Evolutionary conservation across 2,888 invertebrate genomes (phyloP).

Genomic region (Hydroisotoma schaefferi): DNA sequence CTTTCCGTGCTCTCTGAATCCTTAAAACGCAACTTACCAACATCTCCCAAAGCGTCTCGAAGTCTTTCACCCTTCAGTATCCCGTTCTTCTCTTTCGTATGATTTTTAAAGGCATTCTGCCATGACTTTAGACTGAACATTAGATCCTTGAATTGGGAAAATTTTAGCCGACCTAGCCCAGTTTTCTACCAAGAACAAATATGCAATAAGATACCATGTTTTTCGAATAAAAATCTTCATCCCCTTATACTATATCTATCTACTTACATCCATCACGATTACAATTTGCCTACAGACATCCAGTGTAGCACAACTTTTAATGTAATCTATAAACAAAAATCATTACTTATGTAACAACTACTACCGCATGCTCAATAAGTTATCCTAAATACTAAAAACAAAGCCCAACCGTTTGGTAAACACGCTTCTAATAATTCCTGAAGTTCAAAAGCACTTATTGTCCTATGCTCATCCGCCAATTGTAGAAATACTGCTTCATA

Average conservation of each 20-base stretch:
- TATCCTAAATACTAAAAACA: slow-evolving; percentile 9
- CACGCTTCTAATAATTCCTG: slow-evolving; percentile 86
- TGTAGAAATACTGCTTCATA: slow-evolving; percentile 88
- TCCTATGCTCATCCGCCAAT: slow-evolving; percentile 82
- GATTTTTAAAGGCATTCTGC: slow-evolving; percentile 85
- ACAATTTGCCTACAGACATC: slow-evolving; percentile 89
- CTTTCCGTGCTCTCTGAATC: background rate
- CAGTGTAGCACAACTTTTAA: slow-evolving; percentile 87
- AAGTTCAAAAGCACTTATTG: slow-evolving; percentile 84
- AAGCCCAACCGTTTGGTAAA: slow-evolving; percentile 68
- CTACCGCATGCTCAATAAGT: no score
- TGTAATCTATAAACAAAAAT: slow-evolving; percentile 64
- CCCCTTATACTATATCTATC: background rate
- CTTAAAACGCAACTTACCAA: slow-evolving; percentile 62
- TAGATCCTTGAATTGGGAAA: slow-evolving; percentile 82
- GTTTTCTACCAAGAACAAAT: slow-evolving; percentile 60
- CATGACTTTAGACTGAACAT: slow-evolving; percentile 87
- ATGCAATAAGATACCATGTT: slow-evolving; percentile 5
- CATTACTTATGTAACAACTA: slow-evolving; percentile 1
- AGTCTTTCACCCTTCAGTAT: slow-evolving; percentile 81
- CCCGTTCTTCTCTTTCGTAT: slow-evolving; percentile 85
- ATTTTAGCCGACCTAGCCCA: slow-evolving; percentile 74
- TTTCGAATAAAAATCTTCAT: slow-evolving; percentile 13
- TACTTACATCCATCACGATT: slow-evolving; percentile 82
- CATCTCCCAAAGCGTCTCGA: slow-evolving; percentile 76